phyloP scores from a whole-genome alignment of 2,888 invertebrate species.

The Morpho helenor region DNA sequence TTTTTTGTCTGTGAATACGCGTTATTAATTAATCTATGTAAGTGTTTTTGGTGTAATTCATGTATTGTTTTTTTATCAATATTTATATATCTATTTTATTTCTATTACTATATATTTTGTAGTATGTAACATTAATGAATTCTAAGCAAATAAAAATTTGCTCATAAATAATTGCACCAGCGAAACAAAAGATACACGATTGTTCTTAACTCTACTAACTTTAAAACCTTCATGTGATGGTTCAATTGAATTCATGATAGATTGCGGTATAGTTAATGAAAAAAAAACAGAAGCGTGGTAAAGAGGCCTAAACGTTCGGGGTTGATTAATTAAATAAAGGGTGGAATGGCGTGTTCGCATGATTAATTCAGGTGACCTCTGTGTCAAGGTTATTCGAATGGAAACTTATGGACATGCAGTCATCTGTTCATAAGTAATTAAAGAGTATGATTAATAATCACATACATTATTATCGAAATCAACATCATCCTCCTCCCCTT shows the following conservation, averaged over 20 bases:
- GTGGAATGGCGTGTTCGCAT: conserved; percentile 36
- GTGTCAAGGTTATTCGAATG: conserved; percentile 35
- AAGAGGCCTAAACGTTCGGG: conserved; percentile 24
- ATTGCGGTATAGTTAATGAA: conserved; percentile 20
- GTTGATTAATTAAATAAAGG: conserved; percentile 35
- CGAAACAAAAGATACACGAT: not conserved
- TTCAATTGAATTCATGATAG: conserved; percentile 22
- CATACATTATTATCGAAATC: not conserved
- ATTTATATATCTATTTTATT: too few relatives aligned
- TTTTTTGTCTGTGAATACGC: too few relatives aligned
- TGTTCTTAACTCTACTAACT: not conserved
- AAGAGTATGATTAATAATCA: not conserved
- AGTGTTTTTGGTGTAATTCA: too few relatives aligned
- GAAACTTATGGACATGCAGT: conserved; percentile 15
- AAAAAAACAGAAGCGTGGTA: conserved; percentile 21
- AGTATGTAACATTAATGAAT: too few relatives aligned
- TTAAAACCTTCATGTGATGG: conserved; percentile 7
- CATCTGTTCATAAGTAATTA: conserved; percentile 3
- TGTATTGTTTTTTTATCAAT: too few relatives aligned
- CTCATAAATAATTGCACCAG: too few relatives aligned
- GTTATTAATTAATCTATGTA: too few relatives aligned
- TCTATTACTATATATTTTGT: too few relatives aligned
- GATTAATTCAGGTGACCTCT: conserved; percentile 45
- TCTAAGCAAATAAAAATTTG: too few relatives aligned
- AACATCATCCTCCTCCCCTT: too few relatives aligned